phyloP scores from a whole-genome alignment of 2,888 invertebrate genomes.

The Ophion ventricosus region DNA sequence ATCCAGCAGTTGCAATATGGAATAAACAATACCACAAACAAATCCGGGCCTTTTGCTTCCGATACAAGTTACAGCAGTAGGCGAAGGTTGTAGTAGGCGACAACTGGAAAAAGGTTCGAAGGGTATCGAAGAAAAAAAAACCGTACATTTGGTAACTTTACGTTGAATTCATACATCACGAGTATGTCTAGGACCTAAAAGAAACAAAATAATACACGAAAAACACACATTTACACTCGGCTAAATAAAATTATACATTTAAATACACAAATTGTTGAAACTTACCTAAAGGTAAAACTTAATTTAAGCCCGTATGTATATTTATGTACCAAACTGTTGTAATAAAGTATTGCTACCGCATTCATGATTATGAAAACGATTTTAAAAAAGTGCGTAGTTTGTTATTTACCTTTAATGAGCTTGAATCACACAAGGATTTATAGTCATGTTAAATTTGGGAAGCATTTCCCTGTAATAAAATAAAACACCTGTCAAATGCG shows the following conservation, averaged over 20 bases:
- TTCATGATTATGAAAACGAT: slow-evolving; percentile 70
- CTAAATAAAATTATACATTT: slow-evolving; percentile 47
- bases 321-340: slow-evolving; percentile 82
- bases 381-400: slow-evolving; percentile 10
- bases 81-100: slow-evolving; percentile 32
- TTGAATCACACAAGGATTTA: too few species aligned
- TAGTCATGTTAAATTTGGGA: too few species aligned
- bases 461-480: too few species aligned
- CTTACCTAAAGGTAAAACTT: slow-evolving; percentile 71
- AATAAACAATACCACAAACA: slow-evolving; percentile 52
- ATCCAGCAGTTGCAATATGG: slow-evolving; percentile 52
- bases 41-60: slow-evolving; percentile 58
- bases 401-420: neutral
- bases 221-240: slow-evolving; percentile 34
- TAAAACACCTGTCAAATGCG: too few species aligned
- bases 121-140: slow-evolving; percentile 32
- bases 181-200: slow-evolving; percentile 47
- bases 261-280: slow-evolving; percentile 69
- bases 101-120: slow-evolving; percentile 54
- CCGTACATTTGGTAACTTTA: slow-evolving; percentile 38
- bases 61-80: slow-evolving; percentile 18
- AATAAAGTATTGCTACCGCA: slow-evolving; percentile 81
- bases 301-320: slow-evolving; percentile 81
- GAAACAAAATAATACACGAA: slow-evolving; percentile 40
- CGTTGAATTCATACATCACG: slow-evolving; percentile 47